Conservation (phyloP, 2,113 vertebrate genomes). For the Sander vitreus region DNA sequence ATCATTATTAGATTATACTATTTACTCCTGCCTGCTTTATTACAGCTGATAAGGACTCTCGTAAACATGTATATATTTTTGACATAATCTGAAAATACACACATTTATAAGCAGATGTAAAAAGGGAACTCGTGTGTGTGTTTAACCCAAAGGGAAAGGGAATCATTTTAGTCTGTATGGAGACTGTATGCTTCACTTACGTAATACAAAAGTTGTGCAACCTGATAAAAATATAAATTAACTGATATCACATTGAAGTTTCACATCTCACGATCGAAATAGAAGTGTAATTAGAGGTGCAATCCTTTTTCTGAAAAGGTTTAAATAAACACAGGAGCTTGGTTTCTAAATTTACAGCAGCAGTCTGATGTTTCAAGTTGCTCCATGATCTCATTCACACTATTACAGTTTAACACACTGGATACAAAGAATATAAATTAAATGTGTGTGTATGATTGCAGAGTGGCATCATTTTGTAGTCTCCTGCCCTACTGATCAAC, state of each 20-base stretch:
- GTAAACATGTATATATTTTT: not conserved
- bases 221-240: conserved; percentile 33
- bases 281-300: conserved; percentile 21
- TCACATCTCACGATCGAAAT: conserved; percentile 1
- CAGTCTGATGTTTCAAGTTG: conserved; percentile 6
- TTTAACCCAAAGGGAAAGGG: conserved; percentile 46
- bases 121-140: conserved; percentile 26
- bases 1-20: not conserved
- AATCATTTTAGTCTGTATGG: conserved; percentile 33
- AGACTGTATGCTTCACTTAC: conserved; percentile 19
- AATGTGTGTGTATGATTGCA: not conserved
- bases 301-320: not conserved
- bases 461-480: conserved; percentile 26
- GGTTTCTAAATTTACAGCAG: conserved; percentile 13
- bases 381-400: conserved; percentile 24
- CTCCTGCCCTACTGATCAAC: conserved; percentile 15
- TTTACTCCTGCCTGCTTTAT: not conserved
- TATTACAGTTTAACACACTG: not conserved
- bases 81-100: not conserved
- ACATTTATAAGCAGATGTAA: not conserved
- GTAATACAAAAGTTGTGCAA: conserved; percentile 42
- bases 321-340: conserved; percentile 11
- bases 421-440: not conserved
- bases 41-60: not conserved
- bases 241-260: conserved; percentile 24